Evolutionary conservation across 2,113 vertebrate species (phyloP).

Genomic region (human (Homo sapiens)): DNA sequence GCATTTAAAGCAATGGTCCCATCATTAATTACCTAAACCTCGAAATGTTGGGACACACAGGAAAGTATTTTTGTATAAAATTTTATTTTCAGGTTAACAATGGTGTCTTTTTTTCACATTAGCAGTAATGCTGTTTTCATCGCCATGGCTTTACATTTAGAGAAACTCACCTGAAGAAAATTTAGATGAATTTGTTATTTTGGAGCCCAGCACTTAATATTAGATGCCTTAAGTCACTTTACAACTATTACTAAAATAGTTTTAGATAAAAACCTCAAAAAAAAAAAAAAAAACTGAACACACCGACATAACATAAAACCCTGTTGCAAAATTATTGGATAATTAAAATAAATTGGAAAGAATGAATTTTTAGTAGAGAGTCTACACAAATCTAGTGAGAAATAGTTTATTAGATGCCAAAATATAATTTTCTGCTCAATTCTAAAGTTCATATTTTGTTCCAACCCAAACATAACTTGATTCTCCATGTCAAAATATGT

Average conservation of each 20-base stretch:
- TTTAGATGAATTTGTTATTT: neutral
- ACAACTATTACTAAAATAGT: neutral
- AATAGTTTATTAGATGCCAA: neutral
- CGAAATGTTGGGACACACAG: neutral
- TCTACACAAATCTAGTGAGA: neutral
- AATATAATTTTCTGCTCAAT: neutral
- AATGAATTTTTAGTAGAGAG: neutral
- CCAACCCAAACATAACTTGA: neutral
- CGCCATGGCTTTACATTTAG: neutral
- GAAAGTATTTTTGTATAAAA: neutral
- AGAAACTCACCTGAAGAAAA: neutral
- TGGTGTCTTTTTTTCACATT: neutral
- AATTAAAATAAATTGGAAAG: neutral
- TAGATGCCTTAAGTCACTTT: neutral
- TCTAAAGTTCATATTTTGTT: neutral
- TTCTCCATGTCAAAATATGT: neutral
- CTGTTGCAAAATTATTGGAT: neutral
- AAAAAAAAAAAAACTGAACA: too few relatives aligned
- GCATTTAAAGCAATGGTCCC: neutral
- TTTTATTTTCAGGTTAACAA: constrained; percentile 28
- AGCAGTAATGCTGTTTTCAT: neutral
- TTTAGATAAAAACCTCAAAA: neutral
- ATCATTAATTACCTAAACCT: neutral
- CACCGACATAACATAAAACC: neutral
- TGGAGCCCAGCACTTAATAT: neutral